A percentile compares a stretch with the other conserved stretches of the same genome.
Conservation (phyloP, 2,888 invertebrate species). For the Eupithecia abbreviata region DNA sequence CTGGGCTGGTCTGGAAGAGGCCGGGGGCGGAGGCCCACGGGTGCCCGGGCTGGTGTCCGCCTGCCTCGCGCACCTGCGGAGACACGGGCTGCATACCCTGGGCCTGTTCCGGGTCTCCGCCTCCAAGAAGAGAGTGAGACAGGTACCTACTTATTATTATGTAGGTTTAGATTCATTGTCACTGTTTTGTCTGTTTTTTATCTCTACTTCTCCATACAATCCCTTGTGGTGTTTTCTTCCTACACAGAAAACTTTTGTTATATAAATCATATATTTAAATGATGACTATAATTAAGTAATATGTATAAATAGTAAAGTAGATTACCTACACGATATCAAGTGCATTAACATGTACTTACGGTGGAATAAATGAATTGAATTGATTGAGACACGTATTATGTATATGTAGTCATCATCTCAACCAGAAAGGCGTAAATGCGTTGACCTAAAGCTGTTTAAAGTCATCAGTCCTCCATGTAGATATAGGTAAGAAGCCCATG, state of each 20-base stretch:
- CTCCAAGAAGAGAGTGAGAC: conserved; percentile 95
- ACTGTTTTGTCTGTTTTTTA: too few species aligned
- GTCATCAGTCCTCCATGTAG: not conserved
- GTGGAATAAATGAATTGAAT: too few species aligned
- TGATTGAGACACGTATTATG: not conserved
- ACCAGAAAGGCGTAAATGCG: not conserved
- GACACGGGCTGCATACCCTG: conserved; percentile 91
- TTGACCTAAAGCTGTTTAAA: not conserved
- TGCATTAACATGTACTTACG: too few species aligned
- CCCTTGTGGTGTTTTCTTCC: too few species aligned
- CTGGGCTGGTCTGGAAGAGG: conserved; percentile 84
- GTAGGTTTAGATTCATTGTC: too few species aligned
- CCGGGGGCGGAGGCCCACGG: conserved; percentile 78
- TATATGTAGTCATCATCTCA: not conserved
- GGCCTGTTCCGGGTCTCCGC: conserved; percentile 97
- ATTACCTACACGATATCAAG: too few species aligned
- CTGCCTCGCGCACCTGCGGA: conserved; percentile 92
- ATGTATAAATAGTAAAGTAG: too few species aligned
- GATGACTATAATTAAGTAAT: too few species aligned
- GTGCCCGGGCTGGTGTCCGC: conserved; percentile 91
- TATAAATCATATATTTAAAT: too few species aligned
- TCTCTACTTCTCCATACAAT: too few species aligned
- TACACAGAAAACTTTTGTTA: too few species aligned
- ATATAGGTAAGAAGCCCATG: not conserved
- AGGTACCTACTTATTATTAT: conserved; percentile 83